Evolutionary conservation across 2,797 vertebrate species (phyloP).

Genomic region (Gallirallus australis): DNA sequence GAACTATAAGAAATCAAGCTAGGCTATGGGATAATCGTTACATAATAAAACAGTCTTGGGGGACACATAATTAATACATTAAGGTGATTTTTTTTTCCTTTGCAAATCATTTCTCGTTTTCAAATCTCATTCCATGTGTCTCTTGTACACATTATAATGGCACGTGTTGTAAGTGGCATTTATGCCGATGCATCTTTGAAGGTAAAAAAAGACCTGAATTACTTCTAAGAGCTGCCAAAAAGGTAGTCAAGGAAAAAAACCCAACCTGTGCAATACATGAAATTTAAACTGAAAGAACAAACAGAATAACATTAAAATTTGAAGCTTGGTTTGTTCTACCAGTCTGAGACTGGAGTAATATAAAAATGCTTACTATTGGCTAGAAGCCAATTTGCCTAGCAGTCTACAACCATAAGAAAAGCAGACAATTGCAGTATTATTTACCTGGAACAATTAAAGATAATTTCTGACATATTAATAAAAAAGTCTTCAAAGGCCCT

Average conservation of each 20-base stretch:
- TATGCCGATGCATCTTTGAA: background rate
- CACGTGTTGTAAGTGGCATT: background rate
- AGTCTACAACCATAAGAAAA: conserved; percentile 25
- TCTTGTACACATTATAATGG: background rate
- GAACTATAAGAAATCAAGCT: conserved; percentile 77
- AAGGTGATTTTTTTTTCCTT: background rate
- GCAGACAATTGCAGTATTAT: background rate
- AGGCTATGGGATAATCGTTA: background rate
- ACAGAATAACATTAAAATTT: background rate
- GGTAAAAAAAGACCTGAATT: background rate
- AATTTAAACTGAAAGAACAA: background rate
- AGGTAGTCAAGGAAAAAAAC: background rate
- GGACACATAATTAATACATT: conserved; percentile 2
- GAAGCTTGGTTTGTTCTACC: conserved; percentile 3
- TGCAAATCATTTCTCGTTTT: conserved; percentile 3
- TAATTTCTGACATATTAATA: conserved; percentile 30
- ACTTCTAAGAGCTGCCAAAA: background rate
- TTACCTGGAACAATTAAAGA: conserved; percentile 47
- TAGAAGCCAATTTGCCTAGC: conserved; percentile 9
- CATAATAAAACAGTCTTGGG: background rate
- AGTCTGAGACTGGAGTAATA: background rate
- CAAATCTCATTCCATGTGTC: background rate
- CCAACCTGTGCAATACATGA: background rate
- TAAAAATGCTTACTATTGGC: background rate
- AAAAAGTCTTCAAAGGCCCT: background rate